Conservation (phyloP, 2,797 vertebrate species). For the Ibycter americanus region DNA sequence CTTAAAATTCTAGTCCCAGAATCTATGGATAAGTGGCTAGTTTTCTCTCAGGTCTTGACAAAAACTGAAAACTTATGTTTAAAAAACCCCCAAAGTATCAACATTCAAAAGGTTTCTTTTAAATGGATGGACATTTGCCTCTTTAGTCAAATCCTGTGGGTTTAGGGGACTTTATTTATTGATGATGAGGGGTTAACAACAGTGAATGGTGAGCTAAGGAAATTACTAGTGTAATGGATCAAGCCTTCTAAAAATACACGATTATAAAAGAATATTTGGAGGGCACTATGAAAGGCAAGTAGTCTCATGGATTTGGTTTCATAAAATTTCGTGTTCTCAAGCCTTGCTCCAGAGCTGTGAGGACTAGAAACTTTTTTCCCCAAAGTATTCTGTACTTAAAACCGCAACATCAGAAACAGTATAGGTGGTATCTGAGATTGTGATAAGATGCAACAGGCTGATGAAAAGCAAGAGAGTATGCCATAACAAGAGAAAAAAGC, state of each 20-base stretch:
- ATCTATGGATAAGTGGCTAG: neutral
- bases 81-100: neutral
- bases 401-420: neutral
- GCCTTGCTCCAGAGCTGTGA: neutral
- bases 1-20: neutral
- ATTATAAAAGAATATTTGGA: neutral
- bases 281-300: neutral
- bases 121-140: neutral
- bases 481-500: neutral
- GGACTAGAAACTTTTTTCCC: neutral
- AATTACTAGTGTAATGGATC: neutral
- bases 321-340: neutral
- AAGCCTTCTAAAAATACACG: neutral
- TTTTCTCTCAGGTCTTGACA: neutral
- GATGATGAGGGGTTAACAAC: neutral
- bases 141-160: neutral
- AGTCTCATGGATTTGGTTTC: neutral
- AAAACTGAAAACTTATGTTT: neutral
- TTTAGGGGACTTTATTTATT: neutral
- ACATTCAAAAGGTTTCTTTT: neutral
- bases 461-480: neutral
- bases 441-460: neutral
- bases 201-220: neutral
- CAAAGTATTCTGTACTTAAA: neutral
- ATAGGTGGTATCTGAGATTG: neutral